These are phyloP conservation scores for Holotrichia oblita DNA, from an alignment of 1,140 invertebrate genomes.

Conservation along the genomic window DNA sequence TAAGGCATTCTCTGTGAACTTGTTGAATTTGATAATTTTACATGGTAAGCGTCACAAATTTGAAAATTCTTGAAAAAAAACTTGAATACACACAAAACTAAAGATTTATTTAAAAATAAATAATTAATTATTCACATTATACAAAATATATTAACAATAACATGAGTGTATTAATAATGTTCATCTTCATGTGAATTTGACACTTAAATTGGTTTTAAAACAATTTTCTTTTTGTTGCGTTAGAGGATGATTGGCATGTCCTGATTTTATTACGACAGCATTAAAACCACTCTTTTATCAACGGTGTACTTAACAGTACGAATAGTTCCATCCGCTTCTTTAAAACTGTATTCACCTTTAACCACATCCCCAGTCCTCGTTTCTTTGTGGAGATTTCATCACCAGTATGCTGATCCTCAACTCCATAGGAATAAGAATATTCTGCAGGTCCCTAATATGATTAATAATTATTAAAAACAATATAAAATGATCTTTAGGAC, in stretches of 20 bases:
- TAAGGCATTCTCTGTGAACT: no score
- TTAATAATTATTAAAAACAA: no score
- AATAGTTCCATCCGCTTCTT: conserved; percentile 80
- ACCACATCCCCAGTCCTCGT: conserved; percentile 72
- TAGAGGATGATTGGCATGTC: conserved; percentile 58
- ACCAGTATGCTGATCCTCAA: conserved; percentile 77
- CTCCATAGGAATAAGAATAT: conserved; percentile 77
- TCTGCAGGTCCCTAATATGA: conserved; percentile 67
- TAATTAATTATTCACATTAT: background rate
- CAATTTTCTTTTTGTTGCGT: background rate
- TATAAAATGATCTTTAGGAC: background rate
- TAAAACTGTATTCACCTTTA: conserved; percentile 78
- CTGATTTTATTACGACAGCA: conserved; percentile 74
- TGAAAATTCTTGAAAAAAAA: no score
- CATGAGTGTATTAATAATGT: background rate
- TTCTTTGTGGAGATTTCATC: conserved; percentile 75
- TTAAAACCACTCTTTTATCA: conserved; percentile 81
- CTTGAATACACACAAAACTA: no score
- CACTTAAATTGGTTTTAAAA: background rate
- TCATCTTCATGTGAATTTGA: background rate
- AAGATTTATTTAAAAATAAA: background rate
- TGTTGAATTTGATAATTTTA: no score
- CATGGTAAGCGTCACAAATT: no score
- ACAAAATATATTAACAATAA: background rate
- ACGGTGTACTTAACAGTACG: conserved; percentile 80